phyloP scores from a whole-genome alignment of 53 echinoderm and acorn worm genomes.

The Stichopus horrens region DNA sequence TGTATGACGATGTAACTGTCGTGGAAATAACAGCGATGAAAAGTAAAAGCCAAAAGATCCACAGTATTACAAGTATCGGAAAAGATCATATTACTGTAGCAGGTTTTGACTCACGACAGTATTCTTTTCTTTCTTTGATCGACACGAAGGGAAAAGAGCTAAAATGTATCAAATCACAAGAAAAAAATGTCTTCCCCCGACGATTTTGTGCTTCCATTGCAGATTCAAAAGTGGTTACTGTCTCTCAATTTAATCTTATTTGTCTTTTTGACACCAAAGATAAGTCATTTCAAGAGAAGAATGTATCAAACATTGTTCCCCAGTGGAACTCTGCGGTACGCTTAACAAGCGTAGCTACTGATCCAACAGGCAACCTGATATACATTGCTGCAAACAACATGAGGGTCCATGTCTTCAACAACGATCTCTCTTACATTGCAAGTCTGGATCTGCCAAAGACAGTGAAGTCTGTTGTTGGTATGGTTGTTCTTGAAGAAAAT shows the following conservation, averaged over 20 bases:
- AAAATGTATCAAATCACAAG: background rate
- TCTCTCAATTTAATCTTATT: background rate
- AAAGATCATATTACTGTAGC: background rate
- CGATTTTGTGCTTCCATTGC: background rate
- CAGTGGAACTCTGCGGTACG: background rate
- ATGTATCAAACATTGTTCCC: background rate
- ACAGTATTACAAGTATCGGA: background rate
- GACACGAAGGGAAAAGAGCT: background rate
- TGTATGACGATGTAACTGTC: background rate
- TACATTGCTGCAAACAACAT: background rate
- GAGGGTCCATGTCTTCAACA: background rate
- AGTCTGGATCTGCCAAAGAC: background rate
- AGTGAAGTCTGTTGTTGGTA: background rate
- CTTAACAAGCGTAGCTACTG: background rate
- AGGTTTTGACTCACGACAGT: background rate
- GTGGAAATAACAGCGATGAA: background rate
- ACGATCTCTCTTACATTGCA: background rate
- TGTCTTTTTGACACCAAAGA: background rate
- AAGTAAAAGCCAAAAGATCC: background rate
- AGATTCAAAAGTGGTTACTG: background rate
- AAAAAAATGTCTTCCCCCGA: background rate
- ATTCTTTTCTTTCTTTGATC: background rate
- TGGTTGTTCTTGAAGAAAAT: background rate
- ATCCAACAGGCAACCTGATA: background rate
- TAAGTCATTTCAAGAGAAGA: background rate